Base-by-base conservation (phyloP, 2,113 vertebrate genomes). In the Ophiodon elongatus region DNA sequence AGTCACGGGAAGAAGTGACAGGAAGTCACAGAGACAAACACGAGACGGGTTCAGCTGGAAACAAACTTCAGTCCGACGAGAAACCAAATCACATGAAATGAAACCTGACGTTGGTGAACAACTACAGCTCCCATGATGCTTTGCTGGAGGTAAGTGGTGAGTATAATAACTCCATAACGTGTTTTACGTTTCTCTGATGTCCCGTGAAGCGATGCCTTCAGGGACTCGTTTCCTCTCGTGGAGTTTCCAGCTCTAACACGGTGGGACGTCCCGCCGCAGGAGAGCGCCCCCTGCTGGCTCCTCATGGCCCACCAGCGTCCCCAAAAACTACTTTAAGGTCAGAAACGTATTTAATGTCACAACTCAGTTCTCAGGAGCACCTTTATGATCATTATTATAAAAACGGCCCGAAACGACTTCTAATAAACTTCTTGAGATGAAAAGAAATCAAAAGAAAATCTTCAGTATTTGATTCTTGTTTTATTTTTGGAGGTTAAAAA, bases 241-340 rank as follows among this genome's bases (percentile, higher is more conserved):
- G 11, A 35, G 76, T 87, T 82, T 86, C 64, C 73, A 71, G 62
- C 85, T 85, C 66, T 76, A 87, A 89, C 62, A 6, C 8, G 2
- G 23, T 4, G 8, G 43, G 43, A 45, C 11, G 13, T 43, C 43
- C 43, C 43, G 43, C 15, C 43, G 15, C 14, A 45, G 15, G 43
- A 84, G 60, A 79, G 83, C 78, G 80, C 80, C 83, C 29, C 85
- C 82, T 80, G 86, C 84, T 85, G 84, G 17, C 45, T 60, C 54
- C n/a, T n/a, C n/a, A n/a, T n/a, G n/a, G n/a, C n/a, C n/a, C 60
- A 33, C 27, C 47, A 73, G 66, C 33, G 43, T 76, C 25, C 47
- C n/a, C n/a, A 82, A 84, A 39, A 6, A 37, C 37, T 7, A 33
- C 27, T 1, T 0, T 2, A 50, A 66, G 31, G 15, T 76, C 11